Evolutionary conservation across 2,797 vertebrate species (phyloP), one percentile per base, ranked within the genome.

Genomic region (Astyanax mexicanus): DNA sequence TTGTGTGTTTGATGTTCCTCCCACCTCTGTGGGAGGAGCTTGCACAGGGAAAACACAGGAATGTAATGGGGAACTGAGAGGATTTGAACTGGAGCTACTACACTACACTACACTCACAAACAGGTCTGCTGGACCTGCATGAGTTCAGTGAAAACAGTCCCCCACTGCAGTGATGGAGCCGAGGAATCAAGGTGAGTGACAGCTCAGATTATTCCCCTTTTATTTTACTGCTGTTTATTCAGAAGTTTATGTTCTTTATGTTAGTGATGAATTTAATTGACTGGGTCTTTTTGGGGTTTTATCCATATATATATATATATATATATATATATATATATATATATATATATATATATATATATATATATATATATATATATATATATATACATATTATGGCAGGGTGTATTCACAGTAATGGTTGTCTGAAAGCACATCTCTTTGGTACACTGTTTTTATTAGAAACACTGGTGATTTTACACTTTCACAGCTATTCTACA

Each of bases 111-210:
- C n/a, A n/a, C n/a, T n/a, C n/a, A n/a, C n/a, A n/a, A n/a, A 40
- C 19, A 23, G 12, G 66, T 70, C 40, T 78, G 61, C 17, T 65
- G 23, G 23, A 47, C 65, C 47, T 68, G 75, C 47, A 52, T 67
- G 58, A 79, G 21, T 51, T 52, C 7, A 11, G 17, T 62, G 66
- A 49, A 55, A 44, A 64, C 42, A 57, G 35, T 64, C 32, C 29
- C 58, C 49, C 23, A 70, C 47, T 35, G 66, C 68, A 67, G 55
- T 29, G 35, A 93, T 94, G 93, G 93, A 94, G 81, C 88, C 86
- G 69, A 86, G 86, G 78, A 92, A 92, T 77, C 92, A 91, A 88
- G 93, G 93, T 94, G 83, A 91, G 65, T 5, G 37, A 54, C 19
- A 37, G 11, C 23, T 32, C 29, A 32, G 5, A 32, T 32, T 29